Base-by-base conservation (phyloP, 35 echinoderm and acorn worm species). In the Eucidaris tribuloides region DNA sequence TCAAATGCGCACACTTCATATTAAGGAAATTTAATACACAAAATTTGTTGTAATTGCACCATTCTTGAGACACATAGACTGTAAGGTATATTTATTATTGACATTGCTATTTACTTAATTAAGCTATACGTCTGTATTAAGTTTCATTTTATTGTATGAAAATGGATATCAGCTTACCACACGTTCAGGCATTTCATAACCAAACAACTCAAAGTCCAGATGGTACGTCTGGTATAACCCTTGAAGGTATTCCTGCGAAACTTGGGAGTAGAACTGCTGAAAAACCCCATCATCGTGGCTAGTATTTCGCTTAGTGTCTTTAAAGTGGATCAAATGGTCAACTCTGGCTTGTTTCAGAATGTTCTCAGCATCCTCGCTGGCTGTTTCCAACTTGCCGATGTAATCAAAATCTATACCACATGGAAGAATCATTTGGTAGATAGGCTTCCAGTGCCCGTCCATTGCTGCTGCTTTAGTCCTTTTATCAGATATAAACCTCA, bases 121-220 rank as follows among this genome's bases (percentile, higher is more conserved):
- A n/a, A n/a, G n/a, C n/a, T n/a, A n/a, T n/a, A n/a, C n/a, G n/a
- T n/a, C n/a, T n/a, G n/a, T n/a, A n/a, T n/a, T n/a, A n/a, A n/a
- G n/a, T n/a, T n/a, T n/a, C n/a, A n/a, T n/a, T n/a, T n/a, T n/a
- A n/a, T n/a, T n/a, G n/a, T n/a, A n/a, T n/a, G n/a, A n/a, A n/a
- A n/a, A n/a, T n/a, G n/a, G n/a, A n/a, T n/a, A n/a, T n/a, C n/a
- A n/a, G n/a, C n/a, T n/a, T n/a, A n/a, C n/a, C n/a, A n/a, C n/a
- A n/a, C n/a, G n/a, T n/a, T n/a, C n/a, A n/a, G n/a, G n/a, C n/a
- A n/a, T n/a, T n/a, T n/a, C 84, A 56, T 97, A 97, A 29, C 86
- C 90, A 86, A 97, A 97, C 36, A 97, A 62, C 36, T 79, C 36
- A 65, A 97, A 97, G 64, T 97, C 94, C n/a, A 81, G 83, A 55